Evolutionary conservation across 2,113 vertebrate genomes (phyloP).

Genomic region (Thermophis baileyi): DNA sequence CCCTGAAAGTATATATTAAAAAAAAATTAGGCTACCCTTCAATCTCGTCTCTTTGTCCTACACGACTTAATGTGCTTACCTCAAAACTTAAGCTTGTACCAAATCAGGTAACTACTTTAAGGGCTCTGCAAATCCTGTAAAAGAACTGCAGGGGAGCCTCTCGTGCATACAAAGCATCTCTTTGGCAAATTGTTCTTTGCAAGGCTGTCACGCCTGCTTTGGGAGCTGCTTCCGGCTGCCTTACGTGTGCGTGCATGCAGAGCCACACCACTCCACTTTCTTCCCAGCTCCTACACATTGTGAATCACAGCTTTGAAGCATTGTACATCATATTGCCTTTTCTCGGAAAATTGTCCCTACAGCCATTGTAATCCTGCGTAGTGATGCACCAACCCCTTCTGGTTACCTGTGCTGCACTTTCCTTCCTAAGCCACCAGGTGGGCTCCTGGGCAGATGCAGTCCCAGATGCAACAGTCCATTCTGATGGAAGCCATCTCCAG

Average conservation of each 20-base stretch:
- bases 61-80: neutral
- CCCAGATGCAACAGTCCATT: no score
- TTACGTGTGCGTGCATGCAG: neutral
- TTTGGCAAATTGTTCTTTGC: neutral
- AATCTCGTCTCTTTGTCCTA: neutral
- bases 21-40: neutral
- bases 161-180: neutral
- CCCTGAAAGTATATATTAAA: neutral
- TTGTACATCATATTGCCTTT: neutral
- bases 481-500: neutral
- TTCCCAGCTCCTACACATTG: neutral
- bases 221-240: neutral
- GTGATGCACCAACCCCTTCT: neutral
- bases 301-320: neutral
- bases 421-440: constrained; percentile 14
- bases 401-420: neutral
- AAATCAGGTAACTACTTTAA: neutral
- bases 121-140: neutral
- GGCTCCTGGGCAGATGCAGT: neutral
- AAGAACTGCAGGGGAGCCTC: neutral
- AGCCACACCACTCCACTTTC: neutral
- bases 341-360: neutral
- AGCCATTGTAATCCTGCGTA: neutral
- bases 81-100: neutral
- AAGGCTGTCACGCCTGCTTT: neutral